Base-by-base conservation (phyloP, 2,797 vertebrate genomes). In the Chelidonichthys spinosus region DNA sequence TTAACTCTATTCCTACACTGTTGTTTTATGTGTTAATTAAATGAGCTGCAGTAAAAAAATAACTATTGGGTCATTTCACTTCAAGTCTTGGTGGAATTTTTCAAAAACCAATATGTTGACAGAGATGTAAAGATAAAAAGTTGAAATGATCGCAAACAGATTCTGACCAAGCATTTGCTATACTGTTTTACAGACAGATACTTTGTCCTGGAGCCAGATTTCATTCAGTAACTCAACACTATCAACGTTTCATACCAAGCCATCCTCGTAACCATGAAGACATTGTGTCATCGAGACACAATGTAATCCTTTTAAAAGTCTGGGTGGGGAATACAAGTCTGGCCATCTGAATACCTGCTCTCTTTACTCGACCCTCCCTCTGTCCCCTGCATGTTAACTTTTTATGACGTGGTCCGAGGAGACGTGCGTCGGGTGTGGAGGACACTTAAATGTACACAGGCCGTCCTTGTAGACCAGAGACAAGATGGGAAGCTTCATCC, bases 381-480 rank as follows among this genome's bases (percentile, higher is more conserved):
- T 69, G 77, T 81, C 55, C 46, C 58, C 70, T 82, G 55, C 43
- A 76, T 43, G 53, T 78, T 59, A 52, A 33, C 55, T 54, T 90
- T 25, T 86, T 87, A 83, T 82, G 82, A 74, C 79, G 50, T 25
- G 42, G 53, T 71, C 72, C 61, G 6, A 15, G 14, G 37, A 79
- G 76, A 76, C 75, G 80, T 58, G 60, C 36, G 11, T 17, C 39
- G 84, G 85, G 85, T 71, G 83, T 83, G 89, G 74, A 61, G 77
- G 56, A 71, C 81, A 85, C 76, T 67, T 77, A 79, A 77, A 84
- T 55, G 13, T 52, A 52, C 64, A 50, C 64, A 63, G 62, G 35
- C 64, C 44, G 68, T 76, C 70, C 69, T 67, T 79, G 72, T 4
- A 74, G 74, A 79, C 69, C 15, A 75, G 66, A 74, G 72, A 78